Evolutionary conservation across 2,113 vertebrate species (phyloP), one percentile per base, ranked within the genome.

Genomic region (Microcebus murinus): DNA sequence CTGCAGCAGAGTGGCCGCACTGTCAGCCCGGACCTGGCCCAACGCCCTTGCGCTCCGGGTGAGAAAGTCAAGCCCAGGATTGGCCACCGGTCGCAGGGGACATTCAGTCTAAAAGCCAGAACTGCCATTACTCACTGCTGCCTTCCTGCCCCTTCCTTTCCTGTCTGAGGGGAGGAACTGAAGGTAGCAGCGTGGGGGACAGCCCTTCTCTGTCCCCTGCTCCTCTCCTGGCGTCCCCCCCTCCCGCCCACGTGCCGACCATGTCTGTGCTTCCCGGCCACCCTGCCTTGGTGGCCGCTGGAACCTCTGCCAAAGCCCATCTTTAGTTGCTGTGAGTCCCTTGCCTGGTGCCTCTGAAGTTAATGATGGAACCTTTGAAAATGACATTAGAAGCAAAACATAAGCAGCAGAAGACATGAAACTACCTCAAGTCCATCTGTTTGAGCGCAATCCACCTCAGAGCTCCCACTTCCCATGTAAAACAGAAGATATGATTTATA

Each of bases 401-500:
- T 21, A 96, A 97, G 87, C 97, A 97, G 81, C 89, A 92, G 87
- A 98, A 98, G 98, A 97, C 96, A 97, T 48, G 90, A 95, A 97
- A 97, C 98, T 88, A 97, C 94, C 97, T 94, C 50, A 57, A 92
- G 93, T 97, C 97, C 97, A 97, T 98, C 98, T 98, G 98, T 94
- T 97, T 11, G 20, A 94, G 89, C 73, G 39, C 9, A 71, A 98
- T 96, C 95, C 95, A 97, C 97, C 98, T 98, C 98, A 71, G 96
- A 98, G 98, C 97, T 98, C 96, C 97, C 97, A 97, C 98, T 98
- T 94, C 98, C 97, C 97, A 98, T 97, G 98, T 98, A 98, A 98
- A 98, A 98, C 98, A 98, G 98, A 98, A 96, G 96, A 96, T 95
- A 88, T 96, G 97, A 98, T 98, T 98, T 98, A 99, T 98, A 98